Evolutionary conservation across 1,140 invertebrate genomes (phyloP).

Genomic region (Drosophila triauraria): DNA sequence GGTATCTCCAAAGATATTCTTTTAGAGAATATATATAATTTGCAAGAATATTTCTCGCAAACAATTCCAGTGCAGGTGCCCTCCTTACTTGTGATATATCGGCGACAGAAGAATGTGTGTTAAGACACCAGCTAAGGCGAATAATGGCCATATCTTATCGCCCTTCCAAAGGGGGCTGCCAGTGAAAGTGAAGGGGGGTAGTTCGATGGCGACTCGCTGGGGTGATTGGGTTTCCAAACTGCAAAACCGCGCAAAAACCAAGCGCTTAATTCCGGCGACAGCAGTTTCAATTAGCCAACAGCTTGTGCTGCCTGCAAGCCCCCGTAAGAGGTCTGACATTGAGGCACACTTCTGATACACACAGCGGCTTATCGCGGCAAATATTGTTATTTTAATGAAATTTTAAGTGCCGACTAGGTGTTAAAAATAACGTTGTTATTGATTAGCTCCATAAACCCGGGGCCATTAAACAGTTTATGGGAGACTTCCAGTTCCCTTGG

Average conservation of each 20-base stretch:
- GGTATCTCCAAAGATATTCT: too few species aligned
- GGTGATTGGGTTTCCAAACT: constrained; percentile 20
- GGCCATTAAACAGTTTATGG: constrained; percentile 42
- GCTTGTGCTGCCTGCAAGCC: constrained; percentile 7
- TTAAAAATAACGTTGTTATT: constrained; percentile 27
- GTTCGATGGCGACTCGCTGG: background rate
- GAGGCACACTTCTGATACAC: constrained; percentile 35
- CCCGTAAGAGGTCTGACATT: constrained; percentile 21
- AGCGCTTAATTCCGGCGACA: constrained; percentile 40
- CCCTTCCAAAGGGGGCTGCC: background rate
- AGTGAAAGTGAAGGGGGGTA: constrained; percentile 10
- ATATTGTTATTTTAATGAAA: constrained; percentile 51
- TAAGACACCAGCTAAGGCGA: constrained; percentile 21
- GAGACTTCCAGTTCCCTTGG: constrained; percentile 36
- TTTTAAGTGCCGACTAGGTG: constrained; percentile 36
- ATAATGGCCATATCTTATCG: constrained; percentile 41
- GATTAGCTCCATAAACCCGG: constrained; percentile 33
- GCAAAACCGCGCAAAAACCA: constrained; percentile 36
- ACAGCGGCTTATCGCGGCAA: constrained; percentile 10
- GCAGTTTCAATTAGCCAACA: constrained; percentile 47
- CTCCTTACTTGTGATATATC: background rate
- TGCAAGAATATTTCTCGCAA: too few species aligned
- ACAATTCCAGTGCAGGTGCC: background rate
- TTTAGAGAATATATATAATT: too few species aligned
- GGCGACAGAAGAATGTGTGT: constrained; percentile 13